Conservation (phyloP, 2,888 invertebrate genomes). For the Graphium colonna region DNA sequence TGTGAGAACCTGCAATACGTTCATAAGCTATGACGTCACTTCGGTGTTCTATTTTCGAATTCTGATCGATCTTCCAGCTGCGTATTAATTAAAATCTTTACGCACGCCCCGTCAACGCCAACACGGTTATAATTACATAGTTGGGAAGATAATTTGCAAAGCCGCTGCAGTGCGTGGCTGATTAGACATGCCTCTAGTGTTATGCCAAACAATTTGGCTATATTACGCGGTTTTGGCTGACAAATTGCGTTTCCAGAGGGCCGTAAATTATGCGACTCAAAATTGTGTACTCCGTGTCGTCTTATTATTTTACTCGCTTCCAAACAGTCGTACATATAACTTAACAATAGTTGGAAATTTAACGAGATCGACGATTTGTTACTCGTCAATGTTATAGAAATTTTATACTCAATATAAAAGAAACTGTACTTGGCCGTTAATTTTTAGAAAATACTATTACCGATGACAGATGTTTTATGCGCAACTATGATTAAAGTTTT, state of each 20-base stretch:
- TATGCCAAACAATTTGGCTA: conserved; percentile 10
- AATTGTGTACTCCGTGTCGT: too few species aligned
- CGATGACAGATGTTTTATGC: too few species aligned
- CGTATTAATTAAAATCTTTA: conserved; percentile 19
- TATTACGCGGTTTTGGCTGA: conserved; percentile 2
- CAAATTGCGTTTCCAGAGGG: not conserved
- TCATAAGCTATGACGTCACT: conserved; percentile 7
- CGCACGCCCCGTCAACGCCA: conserved; percentile 1
- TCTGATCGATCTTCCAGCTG: conserved; percentile 11
- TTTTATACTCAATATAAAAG: too few species aligned
- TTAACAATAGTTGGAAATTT: too few species aligned
- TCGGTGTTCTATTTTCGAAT: conserved; percentile 8
- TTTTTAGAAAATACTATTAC: too few species aligned
- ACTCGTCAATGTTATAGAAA: too few species aligned
- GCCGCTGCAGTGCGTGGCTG: conserved; percentile 14
- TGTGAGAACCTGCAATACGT: conserved; percentile 34
- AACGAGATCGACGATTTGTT: too few species aligned
- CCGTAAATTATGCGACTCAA: not conserved
- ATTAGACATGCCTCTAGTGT: conserved; percentile 21
- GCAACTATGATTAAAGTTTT: too few species aligned
- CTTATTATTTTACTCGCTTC: too few species aligned
- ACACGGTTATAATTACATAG: conserved; percentile 20
- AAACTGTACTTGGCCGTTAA: too few species aligned
- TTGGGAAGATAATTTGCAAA: conserved; percentile 20
- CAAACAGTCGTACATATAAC: too few species aligned